Base-by-base conservation (phyloP, 2,797 vertebrate species). In the Hybognathus amarus region DNA sequence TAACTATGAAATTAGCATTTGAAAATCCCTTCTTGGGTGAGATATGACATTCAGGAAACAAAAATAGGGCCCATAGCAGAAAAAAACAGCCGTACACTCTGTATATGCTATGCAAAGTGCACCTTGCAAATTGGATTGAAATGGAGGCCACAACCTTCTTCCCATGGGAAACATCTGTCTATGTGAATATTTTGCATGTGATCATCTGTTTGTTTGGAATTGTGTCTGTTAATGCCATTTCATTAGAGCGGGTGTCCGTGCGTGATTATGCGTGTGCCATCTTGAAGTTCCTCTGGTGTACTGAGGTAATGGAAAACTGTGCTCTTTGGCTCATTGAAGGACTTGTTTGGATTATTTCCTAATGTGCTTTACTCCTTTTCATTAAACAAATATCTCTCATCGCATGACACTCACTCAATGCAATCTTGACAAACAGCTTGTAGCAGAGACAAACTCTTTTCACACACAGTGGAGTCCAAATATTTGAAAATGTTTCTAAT, bases 161-260 rank as follows among this genome's bases (percentile, higher is more conserved):
- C 80, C 73, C 73, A 45, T 52, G 36, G 61, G 33, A 52, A 76
- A 66, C 13, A 54, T 27, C 22, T 17, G 80, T 70, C 45, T 33
- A n/a, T 52, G 45, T 82, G 74, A 77, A 54, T 73, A 64, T 79
- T 38, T 75, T 74, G 77, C 59, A 75, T 80, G 83, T 6, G 50
- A 85, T 85, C 40, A 79, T 54, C 83, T 59, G 76, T 83, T 78
- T 86, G 80, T 79, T 66, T 74, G 38, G 54, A 79, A 59, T 70
- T 54, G 42, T 73, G 30, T 82, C 52, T 79, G 75, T 74, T 63
- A 64, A 71, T 73, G 75, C 33, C 80, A 52, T 82, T 66, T 74
- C 70, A 82, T 74, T 66, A 64, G n/a, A 66, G 47, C 4, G 47
- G 2, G 45, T 61, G 78, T 47, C 63, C 11, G 12, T 63, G 79